phyloP scores from a whole-genome alignment of 2,888 invertebrate genomes.

The Sepioteuthis lessoniana region DNA sequence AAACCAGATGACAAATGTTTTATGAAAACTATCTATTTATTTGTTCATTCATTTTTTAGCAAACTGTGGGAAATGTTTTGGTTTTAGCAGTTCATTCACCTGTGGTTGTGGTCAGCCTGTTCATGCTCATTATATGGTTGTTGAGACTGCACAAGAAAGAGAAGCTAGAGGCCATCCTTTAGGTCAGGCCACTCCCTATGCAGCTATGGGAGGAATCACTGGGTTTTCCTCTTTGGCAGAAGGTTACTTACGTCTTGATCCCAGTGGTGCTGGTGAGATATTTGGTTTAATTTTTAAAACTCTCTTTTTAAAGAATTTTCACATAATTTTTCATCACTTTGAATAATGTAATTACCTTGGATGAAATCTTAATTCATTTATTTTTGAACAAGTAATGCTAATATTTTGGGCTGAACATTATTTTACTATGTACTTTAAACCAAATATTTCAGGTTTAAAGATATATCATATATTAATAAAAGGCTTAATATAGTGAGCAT shows the following conservation, averaged over 20 bases:
- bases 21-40: background rate
- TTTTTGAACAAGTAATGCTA: no score
- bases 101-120: conserved; percentile 73
- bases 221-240: conserved; percentile 75
- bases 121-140: conserved; percentile 70
- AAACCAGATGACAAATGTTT: background rate
- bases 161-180: conserved; percentile 74
- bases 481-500: no score
- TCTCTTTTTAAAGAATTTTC: background rate
- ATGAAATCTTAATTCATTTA: no score
- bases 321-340: background rate
- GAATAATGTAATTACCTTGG: no score
- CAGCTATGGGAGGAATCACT: conserved; percentile 76
- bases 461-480: no score
- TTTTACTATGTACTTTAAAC: no score
- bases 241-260: conserved; percentile 74
- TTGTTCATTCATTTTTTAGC: conserved; percentile 52
- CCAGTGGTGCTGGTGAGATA: conserved; percentile 73
- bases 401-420: no score
- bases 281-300: background rate
- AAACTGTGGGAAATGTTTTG: conserved; percentile 70
- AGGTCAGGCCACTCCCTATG: conserved; percentile 72
- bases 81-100: conserved; percentile 72
- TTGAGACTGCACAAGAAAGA: conserved; percentile 74
- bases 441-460: no score